Evolutionary conservation across 2,797 vertebrate genomes (phyloP).

Genomic region (Oreortyx pictus): DNA sequence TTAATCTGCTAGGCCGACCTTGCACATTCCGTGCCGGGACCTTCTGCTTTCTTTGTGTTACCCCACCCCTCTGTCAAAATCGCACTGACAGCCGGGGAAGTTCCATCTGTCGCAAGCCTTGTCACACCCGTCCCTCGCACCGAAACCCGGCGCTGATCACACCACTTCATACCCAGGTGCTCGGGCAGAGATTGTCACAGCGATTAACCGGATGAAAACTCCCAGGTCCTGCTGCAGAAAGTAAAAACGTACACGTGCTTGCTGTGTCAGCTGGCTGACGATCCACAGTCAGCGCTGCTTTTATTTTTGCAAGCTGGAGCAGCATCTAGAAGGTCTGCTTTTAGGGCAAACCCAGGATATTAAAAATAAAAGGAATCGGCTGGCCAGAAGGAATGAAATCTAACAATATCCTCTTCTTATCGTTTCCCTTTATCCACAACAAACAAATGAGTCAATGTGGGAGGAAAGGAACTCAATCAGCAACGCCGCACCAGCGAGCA

Average conservation of each 20-base stretch:
- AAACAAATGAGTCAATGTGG: constrained; percentile 77
- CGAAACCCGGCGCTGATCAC: fast-evolving
- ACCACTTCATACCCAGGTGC: not conserved
- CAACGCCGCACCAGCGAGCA: constrained; percentile 7
- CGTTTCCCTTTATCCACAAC: constrained; percentile 60
- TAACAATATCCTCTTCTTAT: constrained; percentile 55
- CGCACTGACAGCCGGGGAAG: not conserved
- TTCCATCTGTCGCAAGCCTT: not conserved
- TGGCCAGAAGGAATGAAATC: not conserved
- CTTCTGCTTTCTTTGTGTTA: not conserved
- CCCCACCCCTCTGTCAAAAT: not conserved
- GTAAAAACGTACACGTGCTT: not conserved
- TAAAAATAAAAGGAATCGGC: not conserved
- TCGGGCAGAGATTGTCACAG: not conserved
- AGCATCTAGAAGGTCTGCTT: not conserved
- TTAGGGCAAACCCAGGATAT: not conserved
- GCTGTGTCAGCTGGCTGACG: not conserved
- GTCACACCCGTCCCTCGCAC: not conserved
- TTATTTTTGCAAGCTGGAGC: not conserved
- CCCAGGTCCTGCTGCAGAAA: not conserved
- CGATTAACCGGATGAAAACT: not conserved
- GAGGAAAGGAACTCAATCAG: constrained; percentile 73
- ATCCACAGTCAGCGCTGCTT: not conserved
- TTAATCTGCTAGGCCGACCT: not conserved
- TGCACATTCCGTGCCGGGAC: not conserved